Percentiles rank a stretch among this genome's conserved stretches.
Conservation (phyloP, 1,140 invertebrate genomes). For the Triops cancriformis region DNA sequence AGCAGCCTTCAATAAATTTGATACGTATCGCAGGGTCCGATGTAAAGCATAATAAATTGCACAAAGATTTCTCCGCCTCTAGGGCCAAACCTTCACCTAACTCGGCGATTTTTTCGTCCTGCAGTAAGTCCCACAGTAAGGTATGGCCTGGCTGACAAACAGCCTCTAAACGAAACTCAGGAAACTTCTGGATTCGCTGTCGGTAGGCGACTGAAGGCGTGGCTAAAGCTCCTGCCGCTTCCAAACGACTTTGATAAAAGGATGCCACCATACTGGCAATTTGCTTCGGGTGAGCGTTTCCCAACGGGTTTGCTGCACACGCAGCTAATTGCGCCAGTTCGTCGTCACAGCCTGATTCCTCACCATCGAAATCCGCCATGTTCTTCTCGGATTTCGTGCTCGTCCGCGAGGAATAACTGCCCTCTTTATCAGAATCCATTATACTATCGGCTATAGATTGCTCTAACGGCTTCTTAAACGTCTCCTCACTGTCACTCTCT, state of each 20-base stretch:
- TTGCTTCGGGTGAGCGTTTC: slow-evolving; percentile 33
- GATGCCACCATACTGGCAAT: slow-evolving; percentile 34
- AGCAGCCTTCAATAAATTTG: slow-evolving; percentile 89
- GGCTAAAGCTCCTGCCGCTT: slow-evolving; percentile 29
- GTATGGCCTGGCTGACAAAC: slow-evolving; percentile 83
- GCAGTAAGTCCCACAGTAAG: slow-evolving; percentile 84
- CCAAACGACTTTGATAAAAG: slow-evolving; percentile 17
- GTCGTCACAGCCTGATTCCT: slow-evolving; percentile 79
- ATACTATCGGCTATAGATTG: neutral
- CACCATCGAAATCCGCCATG: slow-evolving; percentile 88
- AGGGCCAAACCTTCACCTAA: slow-evolving; percentile 76
- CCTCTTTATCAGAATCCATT: slow-evolving; percentile 46
- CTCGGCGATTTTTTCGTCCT: slow-evolving; percentile 76
- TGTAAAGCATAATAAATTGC: slow-evolving; percentile 79
- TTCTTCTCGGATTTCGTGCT: slow-evolving; percentile 92
- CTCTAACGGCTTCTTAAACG: neutral
- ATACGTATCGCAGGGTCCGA: slow-evolving; percentile 77
- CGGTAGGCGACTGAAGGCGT: slow-evolving; percentile 24
- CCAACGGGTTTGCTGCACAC: slow-evolving; percentile 39
- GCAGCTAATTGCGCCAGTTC: slow-evolving; percentile 69
- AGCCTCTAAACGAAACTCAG: slow-evolving; percentile 49
- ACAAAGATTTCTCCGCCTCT: slow-evolving; percentile 84
- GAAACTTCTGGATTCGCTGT: slow-evolving; percentile 27
- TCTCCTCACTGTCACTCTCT: slow-evolving; percentile 9
- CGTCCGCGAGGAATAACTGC: slow-evolving; percentile 75